Evolutionary conservation across 2,113 vertebrate genomes (phyloP).

Genomic region (Empidonax alnorum): DNA sequence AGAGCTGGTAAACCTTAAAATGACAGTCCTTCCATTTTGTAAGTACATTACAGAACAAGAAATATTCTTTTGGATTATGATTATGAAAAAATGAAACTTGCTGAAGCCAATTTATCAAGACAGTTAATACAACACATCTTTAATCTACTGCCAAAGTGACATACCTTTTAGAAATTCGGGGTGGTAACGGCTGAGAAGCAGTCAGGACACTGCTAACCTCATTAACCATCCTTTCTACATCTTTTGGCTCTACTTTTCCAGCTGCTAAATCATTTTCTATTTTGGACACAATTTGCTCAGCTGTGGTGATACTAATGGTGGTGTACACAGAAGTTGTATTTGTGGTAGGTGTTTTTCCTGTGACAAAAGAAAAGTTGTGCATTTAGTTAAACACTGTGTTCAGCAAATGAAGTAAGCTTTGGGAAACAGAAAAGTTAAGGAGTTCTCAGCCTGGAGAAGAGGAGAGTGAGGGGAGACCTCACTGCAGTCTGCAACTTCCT

Average conservation of each 20-base stretch:
- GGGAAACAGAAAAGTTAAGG: not conserved
- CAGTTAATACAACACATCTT: not conserved
- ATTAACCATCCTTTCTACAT: slow-evolving; percentile 70
- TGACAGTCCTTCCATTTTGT: not conserved
- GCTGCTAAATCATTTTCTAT: slow-evolving; percentile 80
- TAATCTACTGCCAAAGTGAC: not conserved
- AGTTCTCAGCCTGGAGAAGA: not conserved
- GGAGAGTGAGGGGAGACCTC: not conserved
- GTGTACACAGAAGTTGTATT: not conserved
- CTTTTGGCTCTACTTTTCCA: slow-evolving; percentile 67
- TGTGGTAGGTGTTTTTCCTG: slow-evolving; percentile 46
- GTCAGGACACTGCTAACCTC: slow-evolving; percentile 82
- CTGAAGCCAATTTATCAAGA: not conserved
- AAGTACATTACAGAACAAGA: not conserved
- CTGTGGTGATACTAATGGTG: slow-evolving; percentile 68
- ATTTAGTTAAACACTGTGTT: not conserved
- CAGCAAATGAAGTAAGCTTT: not conserved
- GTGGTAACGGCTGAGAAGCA: slow-evolving; percentile 65
- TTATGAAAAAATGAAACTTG: not conserved
- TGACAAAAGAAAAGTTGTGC: slow-evolving; percentile 17
- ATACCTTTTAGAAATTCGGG: slow-evolving; percentile 84
- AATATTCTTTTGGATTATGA: not conserved
- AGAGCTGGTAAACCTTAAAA: not conserved
- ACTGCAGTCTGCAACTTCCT: not conserved
- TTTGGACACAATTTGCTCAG: slow-evolving; percentile 74